Conservation (phyloP, 2,797 vertebrate genomes). For the Cyclopterus lumpus region DNA sequence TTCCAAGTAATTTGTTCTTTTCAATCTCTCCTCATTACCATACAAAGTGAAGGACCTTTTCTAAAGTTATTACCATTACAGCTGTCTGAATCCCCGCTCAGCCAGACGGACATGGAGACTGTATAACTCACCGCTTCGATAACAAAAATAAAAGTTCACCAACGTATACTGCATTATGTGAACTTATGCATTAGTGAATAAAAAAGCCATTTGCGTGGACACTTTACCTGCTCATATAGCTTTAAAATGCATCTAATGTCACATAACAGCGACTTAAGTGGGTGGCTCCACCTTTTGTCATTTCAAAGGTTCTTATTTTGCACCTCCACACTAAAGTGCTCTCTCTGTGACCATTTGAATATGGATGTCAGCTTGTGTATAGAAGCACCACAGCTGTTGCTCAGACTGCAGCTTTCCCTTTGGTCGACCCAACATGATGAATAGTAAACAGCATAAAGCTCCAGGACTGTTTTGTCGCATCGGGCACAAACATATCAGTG, state of each 20-base stretch:
- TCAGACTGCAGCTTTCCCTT: constrained; percentile 4
- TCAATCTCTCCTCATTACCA: constrained; percentile 73
- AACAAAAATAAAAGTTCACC: constrained; percentile 27
- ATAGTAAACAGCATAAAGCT: constrained; percentile 33
- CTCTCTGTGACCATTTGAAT: constrained; percentile 34
- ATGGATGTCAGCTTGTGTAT: constrained; percentile 34
- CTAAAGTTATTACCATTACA: constrained; percentile 53
- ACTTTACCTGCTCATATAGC: neutral
- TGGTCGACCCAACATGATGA: constrained; percentile 13
- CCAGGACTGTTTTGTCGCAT: constrained; percentile 3
- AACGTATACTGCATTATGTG: constrained; percentile 1
- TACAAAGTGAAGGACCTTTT: constrained; percentile 68
- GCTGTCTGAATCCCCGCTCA: constrained; percentile 37
- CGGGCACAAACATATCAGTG: constrained; percentile 34
- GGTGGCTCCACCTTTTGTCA: constrained; percentile 20
- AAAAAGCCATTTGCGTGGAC: constrained; percentile 15
- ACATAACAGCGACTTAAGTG: constrained; percentile 25
- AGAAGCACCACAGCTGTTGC: constrained; percentile 34
- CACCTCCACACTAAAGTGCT: constrained; percentile 35
- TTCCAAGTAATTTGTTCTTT: constrained; percentile 68
- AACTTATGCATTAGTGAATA: constrained; percentile 37
- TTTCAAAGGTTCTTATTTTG: constrained; percentile 14
- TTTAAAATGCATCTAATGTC: constrained; percentile 26
- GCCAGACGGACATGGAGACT: constrained; percentile 22
- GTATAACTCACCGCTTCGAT: constrained; percentile 21